Percentiles rank a stretch among this genome's conserved stretches.
These are phyloP conservation scores for Poicephalus meyeri DNA, from an alignment of 2,113 vertebrate genomes.

Conservation along the genomic window DNA sequence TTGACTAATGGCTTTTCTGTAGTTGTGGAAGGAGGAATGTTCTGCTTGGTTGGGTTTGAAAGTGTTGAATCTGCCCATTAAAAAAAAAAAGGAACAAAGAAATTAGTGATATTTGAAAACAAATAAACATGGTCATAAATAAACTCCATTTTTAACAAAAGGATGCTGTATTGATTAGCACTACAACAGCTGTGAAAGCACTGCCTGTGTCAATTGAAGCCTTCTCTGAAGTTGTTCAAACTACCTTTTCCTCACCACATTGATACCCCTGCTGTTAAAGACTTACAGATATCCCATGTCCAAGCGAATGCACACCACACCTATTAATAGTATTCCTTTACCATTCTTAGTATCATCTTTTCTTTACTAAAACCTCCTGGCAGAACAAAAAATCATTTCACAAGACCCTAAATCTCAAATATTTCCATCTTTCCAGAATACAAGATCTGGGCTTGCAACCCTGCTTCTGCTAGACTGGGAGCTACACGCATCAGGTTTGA, in stretches of 20 bases:
- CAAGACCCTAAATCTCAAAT: background rate
- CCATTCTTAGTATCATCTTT: background rate
- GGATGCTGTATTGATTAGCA: background rate
- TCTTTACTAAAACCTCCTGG: background rate
- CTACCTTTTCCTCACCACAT: background rate
- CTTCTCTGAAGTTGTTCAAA: background rate
- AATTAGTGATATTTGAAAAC: background rate
- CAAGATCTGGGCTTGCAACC: background rate
- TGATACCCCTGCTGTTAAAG: background rate
- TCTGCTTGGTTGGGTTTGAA: background rate
- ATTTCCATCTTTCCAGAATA: background rate
- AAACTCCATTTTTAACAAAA: background rate
- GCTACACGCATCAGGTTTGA: background rate
- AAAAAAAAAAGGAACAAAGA: background rate
- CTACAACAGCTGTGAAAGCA: background rate
- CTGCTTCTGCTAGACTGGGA: background rate
- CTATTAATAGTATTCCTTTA: background rate
- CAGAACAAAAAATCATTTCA: background rate
- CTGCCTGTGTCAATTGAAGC: background rate
- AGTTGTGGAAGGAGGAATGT: background rate
- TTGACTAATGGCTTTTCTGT: rapidly evolving
- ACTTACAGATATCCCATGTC: background rate
- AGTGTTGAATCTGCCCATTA: background rate
- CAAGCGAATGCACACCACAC: background rate
- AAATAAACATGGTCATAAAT: background rate